These are phyloP conservation scores for Spodoptera littoralis DNA, from an alignment of 2,888 invertebrate genomes.

Conservation along the genomic window DNA sequence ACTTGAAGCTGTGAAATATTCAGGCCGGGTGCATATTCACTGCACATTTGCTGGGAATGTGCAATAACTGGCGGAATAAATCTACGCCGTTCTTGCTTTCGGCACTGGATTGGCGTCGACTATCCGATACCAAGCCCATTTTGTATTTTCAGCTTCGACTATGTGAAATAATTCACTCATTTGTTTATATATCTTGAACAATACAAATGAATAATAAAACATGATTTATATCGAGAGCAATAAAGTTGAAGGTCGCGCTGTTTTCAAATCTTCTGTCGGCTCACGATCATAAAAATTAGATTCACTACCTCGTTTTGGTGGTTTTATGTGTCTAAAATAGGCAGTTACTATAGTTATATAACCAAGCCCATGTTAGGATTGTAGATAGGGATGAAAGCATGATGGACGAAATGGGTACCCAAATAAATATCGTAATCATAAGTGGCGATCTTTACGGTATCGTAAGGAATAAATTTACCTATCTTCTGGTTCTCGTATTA, in stretches of 20 bases:
- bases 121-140: conserved; percentile 61
- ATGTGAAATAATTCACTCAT: conserved; percentile 49
- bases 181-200: conserved; percentile 27
- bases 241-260: conserved; percentile 20
- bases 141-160: conserved; percentile 53
- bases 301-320: conserved; percentile 23
- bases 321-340: conserved; percentile 45
- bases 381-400: conserved; percentile 51
- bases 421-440: conserved; percentile 52
- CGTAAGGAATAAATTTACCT: conserved; percentile 52
- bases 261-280: conserved; percentile 25
- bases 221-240: conserved; percentile 22
- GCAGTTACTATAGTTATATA: conserved; percentile 22
- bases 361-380: conserved; percentile 20
- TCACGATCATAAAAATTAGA: conserved; percentile 33
- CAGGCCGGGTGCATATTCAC: conserved; percentile 64
- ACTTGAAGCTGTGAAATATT: conserved; percentile 66
- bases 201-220: conserved; percentile 37
- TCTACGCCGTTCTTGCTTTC: conserved; percentile 66
- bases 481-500: conserved; percentile 48
- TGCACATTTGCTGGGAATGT: conserved; percentile 74
- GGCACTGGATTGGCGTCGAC: conserved; percentile 65
- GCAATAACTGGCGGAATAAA: conserved; percentile 75
- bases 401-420: conserved; percentile 52
- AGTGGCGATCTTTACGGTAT: conserved; percentile 53